Conservation (phyloP, 2,888 invertebrate genomes). For the Physocephala rufipes region DNA sequence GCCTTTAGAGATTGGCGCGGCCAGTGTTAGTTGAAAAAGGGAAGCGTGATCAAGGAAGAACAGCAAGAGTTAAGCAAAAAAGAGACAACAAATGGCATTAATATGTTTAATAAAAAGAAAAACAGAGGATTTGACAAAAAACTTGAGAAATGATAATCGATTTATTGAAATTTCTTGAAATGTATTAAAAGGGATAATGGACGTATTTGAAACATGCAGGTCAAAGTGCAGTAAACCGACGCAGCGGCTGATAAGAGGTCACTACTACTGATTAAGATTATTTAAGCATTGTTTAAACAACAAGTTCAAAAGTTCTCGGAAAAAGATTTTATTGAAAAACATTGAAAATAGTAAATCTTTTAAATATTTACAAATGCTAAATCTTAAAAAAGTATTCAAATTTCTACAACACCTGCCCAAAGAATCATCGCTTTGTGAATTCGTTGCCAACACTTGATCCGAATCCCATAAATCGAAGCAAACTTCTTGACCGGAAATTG, state of each 20-base stretch:
- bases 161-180: too few relatives aligned
- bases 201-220: too few relatives aligned
- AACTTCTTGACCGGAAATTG: conserved; percentile 78
- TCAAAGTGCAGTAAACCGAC: too few relatives aligned
- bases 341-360: not conserved
- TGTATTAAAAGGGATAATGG: too few relatives aligned
- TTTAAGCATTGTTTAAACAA: too few relatives aligned
- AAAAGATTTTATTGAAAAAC: too few relatives aligned
- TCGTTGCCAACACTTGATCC: conserved; percentile 75
- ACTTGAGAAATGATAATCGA: too few relatives aligned
- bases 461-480: conserved; percentile 83
- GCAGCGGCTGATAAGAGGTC: too few relatives aligned
- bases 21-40: conserved; percentile 12
- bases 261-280: too few relatives aligned
- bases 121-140: too few relatives aligned
- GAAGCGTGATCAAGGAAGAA: conserved; percentile 11
- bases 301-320: too few relatives aligned
- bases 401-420: conserved; percentile 81
- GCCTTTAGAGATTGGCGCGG: conserved; percentile 64
- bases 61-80: not conserved
- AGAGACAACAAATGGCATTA: conserved; percentile 1
- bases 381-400: not conserved
- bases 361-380: not conserved
- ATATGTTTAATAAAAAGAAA: not conserved
- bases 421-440: conserved; percentile 82